Percentiles rank a stretch among this genome's conserved stretches.
phyloP scores from a whole-genome alignment of 2,888 invertebrate species.

The Dasysyrphus tricinctus region DNA sequence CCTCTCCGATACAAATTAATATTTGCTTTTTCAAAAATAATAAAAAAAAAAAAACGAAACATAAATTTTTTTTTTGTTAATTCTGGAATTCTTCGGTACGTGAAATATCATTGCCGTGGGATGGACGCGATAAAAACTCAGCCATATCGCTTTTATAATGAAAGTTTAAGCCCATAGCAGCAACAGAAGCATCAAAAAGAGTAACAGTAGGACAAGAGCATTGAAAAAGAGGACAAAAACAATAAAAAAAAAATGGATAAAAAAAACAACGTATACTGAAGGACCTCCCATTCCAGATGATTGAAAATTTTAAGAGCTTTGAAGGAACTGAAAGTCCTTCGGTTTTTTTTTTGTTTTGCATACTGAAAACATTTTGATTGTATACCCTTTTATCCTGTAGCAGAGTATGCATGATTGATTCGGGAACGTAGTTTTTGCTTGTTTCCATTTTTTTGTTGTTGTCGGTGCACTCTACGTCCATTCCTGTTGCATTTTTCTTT shows the following conservation, averaged over 20 bases:
- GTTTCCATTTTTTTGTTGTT: conserved; percentile 15
- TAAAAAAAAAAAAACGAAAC: not conserved
- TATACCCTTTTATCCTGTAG: conserved; percentile 67
- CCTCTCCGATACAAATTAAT: conserved; percentile 67
- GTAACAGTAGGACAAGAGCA: conserved; percentile 52
- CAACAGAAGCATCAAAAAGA: conserved; percentile 25
- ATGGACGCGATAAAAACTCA: conserved; percentile 13
- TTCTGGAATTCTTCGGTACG: conserved; percentile 49
- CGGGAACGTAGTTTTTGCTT: conserved; percentile 37
- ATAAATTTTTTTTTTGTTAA: conserved; percentile 34
- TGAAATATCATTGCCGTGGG: conserved; percentile 63
- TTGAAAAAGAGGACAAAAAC: conserved; percentile 20
- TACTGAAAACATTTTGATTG: conserved; percentile 72
- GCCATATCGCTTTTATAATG: conserved; percentile 44
- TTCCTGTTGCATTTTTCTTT: conserved; percentile 28
- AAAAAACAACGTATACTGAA: conserved; percentile 5
- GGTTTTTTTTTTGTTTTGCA: conserved; percentile 53
- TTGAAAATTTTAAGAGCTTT: conserved; percentile 69
- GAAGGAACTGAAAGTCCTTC: conserved; percentile 67
- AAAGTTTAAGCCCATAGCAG: conserved; percentile 45
- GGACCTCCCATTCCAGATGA: conserved; percentile 55
- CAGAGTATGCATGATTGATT: conserved; percentile 69
- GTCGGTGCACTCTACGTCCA: conserved; percentile 18
- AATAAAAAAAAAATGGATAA: not conserved
- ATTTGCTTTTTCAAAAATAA: conserved; percentile 55